Conservation (phyloP, 2,113 vertebrate species). For the Corythoichthys haematopterus region DNA sequence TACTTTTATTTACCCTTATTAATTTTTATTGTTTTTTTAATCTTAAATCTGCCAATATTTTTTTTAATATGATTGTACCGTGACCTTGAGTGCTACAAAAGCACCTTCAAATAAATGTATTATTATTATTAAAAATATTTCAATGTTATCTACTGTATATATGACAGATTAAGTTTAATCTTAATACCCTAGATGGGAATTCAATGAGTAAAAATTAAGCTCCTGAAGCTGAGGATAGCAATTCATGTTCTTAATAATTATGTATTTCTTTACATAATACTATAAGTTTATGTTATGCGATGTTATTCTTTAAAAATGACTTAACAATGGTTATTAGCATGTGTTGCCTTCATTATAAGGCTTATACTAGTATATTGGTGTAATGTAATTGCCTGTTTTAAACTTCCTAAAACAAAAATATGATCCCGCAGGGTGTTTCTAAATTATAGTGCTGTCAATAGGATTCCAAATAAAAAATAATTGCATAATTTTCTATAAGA, state of each 20-base stretch:
- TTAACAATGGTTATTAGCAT: not conserved
- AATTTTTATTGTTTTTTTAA: too few species aligned
- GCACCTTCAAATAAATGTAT: not conserved
- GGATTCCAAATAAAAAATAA: too few species aligned
- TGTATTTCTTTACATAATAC: not conserved
- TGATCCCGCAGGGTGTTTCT: too few species aligned
- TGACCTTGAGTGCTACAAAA: too few species aligned
- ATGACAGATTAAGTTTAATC: not conserved
- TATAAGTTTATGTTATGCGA: not conserved
- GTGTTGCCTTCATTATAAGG: too few species aligned
- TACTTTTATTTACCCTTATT: too few species aligned
- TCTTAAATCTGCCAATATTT: too few species aligned
- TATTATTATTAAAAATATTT: not conserved
- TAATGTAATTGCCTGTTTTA: too few species aligned
- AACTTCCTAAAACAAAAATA: too few species aligned
- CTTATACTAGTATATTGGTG: not conserved
- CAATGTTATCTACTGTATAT: not conserved
- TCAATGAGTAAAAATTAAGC: not conserved
- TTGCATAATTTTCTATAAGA: too few species aligned
- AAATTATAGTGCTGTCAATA: too few species aligned
- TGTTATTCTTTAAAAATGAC: not conserved
- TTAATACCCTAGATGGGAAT: not conserved
- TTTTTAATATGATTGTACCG: too few species aligned
- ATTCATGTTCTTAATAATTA: not conserved
- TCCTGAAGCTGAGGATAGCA: not conserved